Base-by-base conservation (phyloP, 2,797 vertebrate genomes). In the Oophaga sylvatica region DNA sequence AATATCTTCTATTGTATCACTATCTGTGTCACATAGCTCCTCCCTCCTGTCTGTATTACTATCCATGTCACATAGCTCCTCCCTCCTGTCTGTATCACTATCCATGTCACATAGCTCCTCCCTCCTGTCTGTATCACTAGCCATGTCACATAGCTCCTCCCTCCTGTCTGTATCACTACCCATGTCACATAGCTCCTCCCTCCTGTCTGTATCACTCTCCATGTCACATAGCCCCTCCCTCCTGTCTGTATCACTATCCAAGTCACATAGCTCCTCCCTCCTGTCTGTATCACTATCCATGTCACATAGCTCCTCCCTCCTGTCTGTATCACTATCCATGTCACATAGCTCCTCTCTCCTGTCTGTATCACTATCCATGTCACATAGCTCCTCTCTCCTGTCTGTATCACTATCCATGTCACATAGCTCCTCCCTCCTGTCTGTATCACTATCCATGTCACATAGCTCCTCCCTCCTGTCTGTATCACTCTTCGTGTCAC, bases 181-280 rank as follows among this genome's bases (percentile, higher is more conserved):
- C 0, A n/a, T 53, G 35, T 77, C 71, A 22, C 41, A 22, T 76
- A 53, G 48, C 22, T 2, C 73, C 73, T 53, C 73, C 71, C 12
- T 56, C 19, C 35, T 35, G 35, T 35, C 35, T 35, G 4, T 35
- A 13, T 53, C 45, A n/a, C 45, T n/a, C 1, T 60, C 7, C 45
- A 81, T 81, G 29, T 48, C 22, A 53, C 62, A 53, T 81, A 81
- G 62, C 35, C 53, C 62, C 62, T 56, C 63, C 29, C 22, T 60
- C 29, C 45, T 60, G 26, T 35, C 35, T 35, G 35, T 79, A 20
- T 57, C 26, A 45, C 26, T 77, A 73, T 59, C 70, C 35, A 78
- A 48, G 22, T 7, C 70, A 65, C 29, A 68, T 26, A 86, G 29
- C 71, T 48, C 35, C 71, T 22, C 8, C 19, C 41, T 45, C 17